Percentiles rank a stretch among this genome's conserved stretches.
Evolutionary conservation across 1,140 invertebrate genomes (phyloP).

Genomic region (Globodera rostochiensis): DNA sequence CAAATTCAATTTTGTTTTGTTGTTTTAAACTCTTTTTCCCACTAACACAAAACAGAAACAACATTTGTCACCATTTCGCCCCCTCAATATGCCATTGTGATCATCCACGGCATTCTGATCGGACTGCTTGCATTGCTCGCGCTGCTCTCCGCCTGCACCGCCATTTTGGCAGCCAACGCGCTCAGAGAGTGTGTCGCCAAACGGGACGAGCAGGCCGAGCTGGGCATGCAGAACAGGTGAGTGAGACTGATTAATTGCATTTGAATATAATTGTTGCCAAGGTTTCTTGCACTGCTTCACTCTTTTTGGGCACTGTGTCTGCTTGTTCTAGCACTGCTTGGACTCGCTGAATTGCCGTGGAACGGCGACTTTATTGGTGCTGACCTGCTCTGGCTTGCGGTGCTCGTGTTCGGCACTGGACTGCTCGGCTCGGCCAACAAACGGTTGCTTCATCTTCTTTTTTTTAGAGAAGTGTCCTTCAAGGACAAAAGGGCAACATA

Average conservation of each 20-base stretch:
- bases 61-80: slow-evolving; percentile 17
- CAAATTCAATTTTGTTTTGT: background rate
- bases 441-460: slow-evolving; percentile 17
- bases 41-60: background rate
- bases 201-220: background rate
- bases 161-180: slow-evolving; percentile 53
- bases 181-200: slow-evolving; percentile 38
- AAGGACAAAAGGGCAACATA: too few species aligned
- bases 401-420: slow-evolving; percentile 58
- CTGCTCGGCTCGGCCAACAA: slow-evolving; percentile 47
- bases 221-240: slow-evolving; percentile 10
- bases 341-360: slow-evolving; percentile 57
- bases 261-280: slow-evolving; percentile 17
- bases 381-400: slow-evolving; percentile 59
- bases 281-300: slow-evolving; percentile 55
- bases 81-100: slow-evolving; percentile 52
- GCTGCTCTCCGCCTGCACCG: slow-evolving; percentile 47
- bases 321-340: slow-evolving; percentile 55
- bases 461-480: background rate
- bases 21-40: background rate
- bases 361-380: slow-evolving; percentile 63
- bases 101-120: slow-evolving; percentile 59
- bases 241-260: background rate
- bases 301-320: slow-evolving; percentile 58
- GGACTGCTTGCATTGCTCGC: slow-evolving; percentile 52